Conservation (phyloP, 2,797 vertebrate species). For the Manis javanica region DNA sequence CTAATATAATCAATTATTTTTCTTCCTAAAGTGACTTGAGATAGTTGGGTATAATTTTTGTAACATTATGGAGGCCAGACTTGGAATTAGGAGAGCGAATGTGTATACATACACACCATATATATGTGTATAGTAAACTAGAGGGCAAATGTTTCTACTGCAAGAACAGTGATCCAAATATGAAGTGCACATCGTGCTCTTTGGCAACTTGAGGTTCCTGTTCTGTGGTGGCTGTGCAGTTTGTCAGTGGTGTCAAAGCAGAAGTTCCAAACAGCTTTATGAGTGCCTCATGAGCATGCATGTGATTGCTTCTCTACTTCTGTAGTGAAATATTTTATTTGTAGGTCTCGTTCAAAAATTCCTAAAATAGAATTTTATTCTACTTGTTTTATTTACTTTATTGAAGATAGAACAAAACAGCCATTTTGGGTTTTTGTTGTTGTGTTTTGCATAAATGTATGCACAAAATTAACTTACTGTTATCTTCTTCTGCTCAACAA, state of each 20-base stretch:
- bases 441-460: not conserved
- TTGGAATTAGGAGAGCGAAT: not conserved
- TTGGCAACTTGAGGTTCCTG: not conserved
- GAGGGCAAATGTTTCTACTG: not conserved
- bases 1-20: constrained; percentile 18
- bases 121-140: not conserved
- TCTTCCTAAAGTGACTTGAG: not conserved
- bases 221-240: not conserved
- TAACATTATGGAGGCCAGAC: not conserved
- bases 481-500: not conserved
- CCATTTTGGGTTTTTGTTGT: not conserved
- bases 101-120: not conserved
- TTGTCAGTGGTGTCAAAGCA: not conserved
- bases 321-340: not conserved
- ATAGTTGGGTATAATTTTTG: constrained; percentile 6
- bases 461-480: not conserved
- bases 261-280: not conserved
- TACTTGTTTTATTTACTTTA: not conserved
- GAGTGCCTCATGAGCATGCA: not conserved
- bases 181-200: not conserved
- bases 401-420: not conserved
- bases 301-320: not conserved
- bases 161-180: not conserved
- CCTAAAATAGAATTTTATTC: not conserved
- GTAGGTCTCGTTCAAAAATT: not conserved